These are phyloP conservation scores for Stenopsyche tienmushanensis DNA, from an alignment of 1,140 invertebrate genomes.

Conservation along the genomic window DNA sequence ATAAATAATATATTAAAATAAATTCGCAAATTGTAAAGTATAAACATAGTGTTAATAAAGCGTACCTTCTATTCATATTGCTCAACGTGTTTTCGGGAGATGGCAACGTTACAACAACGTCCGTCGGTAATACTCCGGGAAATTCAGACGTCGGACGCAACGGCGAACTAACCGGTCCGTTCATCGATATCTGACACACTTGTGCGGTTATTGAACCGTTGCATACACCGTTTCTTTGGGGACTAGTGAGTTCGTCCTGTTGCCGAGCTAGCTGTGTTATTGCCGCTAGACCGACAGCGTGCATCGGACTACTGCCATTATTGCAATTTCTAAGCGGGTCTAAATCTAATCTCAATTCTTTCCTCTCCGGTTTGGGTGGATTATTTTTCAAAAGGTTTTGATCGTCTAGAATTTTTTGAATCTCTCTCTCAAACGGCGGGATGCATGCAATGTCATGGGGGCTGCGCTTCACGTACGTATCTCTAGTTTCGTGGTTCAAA, in stretches of 20 bases:
- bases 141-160: constrained; percentile 46
- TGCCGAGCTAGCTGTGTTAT: constrained; percentile 60
- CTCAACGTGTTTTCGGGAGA: constrained; percentile 47
- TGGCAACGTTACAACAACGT: constrained; percentile 53
- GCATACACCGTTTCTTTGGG: constrained; percentile 38
- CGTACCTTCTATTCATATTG: constrained; percentile 41
- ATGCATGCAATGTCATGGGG: constrained; percentile 54
- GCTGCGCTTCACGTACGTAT: constrained; percentile 52
- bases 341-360: constrained; percentile 56
- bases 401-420: constrained; percentile 71
- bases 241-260: constrained; percentile 44
- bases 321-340: constrained; percentile 52
- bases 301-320: constrained; percentile 57
- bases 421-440: constrained; percentile 70
- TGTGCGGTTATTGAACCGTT: constrained; percentile 24
- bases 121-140: constrained; percentile 54
- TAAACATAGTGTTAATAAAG: constrained; percentile 8
- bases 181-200: constrained; percentile 18
- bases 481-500: constrained; percentile 54
- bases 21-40: not conserved
- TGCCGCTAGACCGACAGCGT: constrained; percentile 63
- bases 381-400: constrained; percentile 63
- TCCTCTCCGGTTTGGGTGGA: constrained; percentile 58
- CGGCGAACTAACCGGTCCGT: constrained; percentile 39
- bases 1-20: constrained; percentile 35